Conservation (phyloP, 2,797 vertebrate genomes). For the Monodelphis domestica region DNA sequence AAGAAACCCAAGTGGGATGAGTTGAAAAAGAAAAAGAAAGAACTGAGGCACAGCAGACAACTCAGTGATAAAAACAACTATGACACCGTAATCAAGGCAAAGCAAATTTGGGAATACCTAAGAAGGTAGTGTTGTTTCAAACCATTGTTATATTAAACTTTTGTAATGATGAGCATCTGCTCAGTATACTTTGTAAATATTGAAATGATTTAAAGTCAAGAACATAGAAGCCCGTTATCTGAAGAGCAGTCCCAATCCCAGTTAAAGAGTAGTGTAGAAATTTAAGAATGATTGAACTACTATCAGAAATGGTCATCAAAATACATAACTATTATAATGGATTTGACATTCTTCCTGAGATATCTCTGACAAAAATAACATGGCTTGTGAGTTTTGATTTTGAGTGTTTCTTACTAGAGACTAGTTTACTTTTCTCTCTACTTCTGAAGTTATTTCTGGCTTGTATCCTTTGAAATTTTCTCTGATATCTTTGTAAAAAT, state of each 20-base stretch:
- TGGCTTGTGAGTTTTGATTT: constrained; percentile 45
- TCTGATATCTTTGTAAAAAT: constrained; percentile 73
- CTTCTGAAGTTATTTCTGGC: constrained; percentile 50
- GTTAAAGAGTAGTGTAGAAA: neutral
- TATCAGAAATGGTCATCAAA: constrained; percentile 48
- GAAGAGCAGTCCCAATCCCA: neutral
- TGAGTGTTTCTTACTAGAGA: constrained; percentile 51
- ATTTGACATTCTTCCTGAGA: constrained; percentile 44
- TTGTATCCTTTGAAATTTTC: constrained; percentile 56
- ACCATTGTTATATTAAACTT: neutral
- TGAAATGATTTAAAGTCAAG: neutral
- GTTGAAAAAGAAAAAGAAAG: constrained; percentile 90
- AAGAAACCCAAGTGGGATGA: constrained; percentile 92
- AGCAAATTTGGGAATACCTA: constrained; percentile 92
- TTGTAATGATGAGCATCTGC: neutral
- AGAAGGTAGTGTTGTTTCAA: constrained; percentile 84
- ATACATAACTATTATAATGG: constrained; percentile 19
- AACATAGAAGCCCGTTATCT: neutral
- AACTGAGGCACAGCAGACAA: constrained; percentile 88
- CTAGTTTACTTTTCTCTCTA: constrained; percentile 64
- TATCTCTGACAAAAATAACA: constrained; percentile 56
- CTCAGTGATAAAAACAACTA: constrained; percentile 89
- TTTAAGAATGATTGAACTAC: neutral
- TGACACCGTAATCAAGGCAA: constrained; percentile 86
- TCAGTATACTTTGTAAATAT: neutral